Percentiles rank a stretch among this genome's conserved stretches.
phyloP scores from a whole-genome alignment of 2,113 vertebrate genomes.

The Engraulis encrasicolus region DNA sequence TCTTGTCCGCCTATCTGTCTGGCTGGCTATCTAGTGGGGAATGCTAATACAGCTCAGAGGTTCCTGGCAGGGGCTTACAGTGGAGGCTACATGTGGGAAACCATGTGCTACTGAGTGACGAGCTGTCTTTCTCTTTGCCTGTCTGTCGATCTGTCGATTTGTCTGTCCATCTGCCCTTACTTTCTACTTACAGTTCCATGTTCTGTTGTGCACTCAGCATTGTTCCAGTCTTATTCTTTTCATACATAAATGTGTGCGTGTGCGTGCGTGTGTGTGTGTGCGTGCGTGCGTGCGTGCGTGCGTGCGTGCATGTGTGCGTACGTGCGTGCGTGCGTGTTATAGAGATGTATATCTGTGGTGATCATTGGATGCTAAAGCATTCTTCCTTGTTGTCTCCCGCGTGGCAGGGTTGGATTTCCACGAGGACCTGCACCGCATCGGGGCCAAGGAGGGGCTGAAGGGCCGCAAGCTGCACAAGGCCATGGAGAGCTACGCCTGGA shows the following conservation, averaged over 20 bases:
- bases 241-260: too few relatives aligned
- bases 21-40: too few relatives aligned
- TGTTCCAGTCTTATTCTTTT: too few relatives aligned
- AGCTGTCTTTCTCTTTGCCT: neutral
- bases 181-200: neutral
- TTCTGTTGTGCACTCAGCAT: neutral
- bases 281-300: too few relatives aligned
- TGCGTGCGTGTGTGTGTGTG: too few relatives aligned
- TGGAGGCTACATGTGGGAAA: too few relatives aligned
- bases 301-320: too few relatives aligned
- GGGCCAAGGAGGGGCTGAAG: slow-evolving; percentile 86
- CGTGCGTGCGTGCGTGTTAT: too few relatives aligned
- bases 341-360: too few relatives aligned
- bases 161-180: neutral
- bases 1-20: too few relatives aligned
- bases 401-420: slow-evolving; percentile 92
- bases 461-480: slow-evolving; percentile 89
- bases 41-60: too few relatives aligned
- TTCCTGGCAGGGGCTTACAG: too few relatives aligned
- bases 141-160: neutral
- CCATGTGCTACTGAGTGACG: neutral
- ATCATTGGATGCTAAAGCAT: neutral
- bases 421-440: slow-evolving; percentile 86
- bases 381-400: neutral
- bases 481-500: slow-evolving; percentile 94